Evolutionary conservation across 2,113 vertebrate genomes (phyloP), one percentile per base, ranked within the genome.

Genomic region (Euleptes europaea): DNA sequence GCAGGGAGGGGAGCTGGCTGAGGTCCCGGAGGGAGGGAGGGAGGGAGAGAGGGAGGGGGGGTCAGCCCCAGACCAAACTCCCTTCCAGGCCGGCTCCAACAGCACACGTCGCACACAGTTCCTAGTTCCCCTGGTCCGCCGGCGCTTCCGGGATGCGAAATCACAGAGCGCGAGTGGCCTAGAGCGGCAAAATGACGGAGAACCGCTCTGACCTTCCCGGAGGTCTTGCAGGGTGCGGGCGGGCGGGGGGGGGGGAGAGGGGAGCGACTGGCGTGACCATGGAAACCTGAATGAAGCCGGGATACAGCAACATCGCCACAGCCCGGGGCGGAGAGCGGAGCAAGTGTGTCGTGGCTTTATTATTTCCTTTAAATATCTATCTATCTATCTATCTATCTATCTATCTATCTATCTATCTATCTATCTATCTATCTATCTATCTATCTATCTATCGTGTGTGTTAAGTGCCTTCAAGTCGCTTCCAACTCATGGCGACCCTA

Each of bases 91-190:
- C 78, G 51, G 42, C 15, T 15, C 66, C 84, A 75, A 77, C 86
- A 47, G 44, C 83, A 81, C 90, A 85, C 92, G 86, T 86, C 88
- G 85, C 84, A 31, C 44, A 47, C 91, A 88, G 89, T 91, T 91
- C 94, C 89, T 84, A 17, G 57, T 92, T 88, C 88, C 80, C 87
- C 40, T 91, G 90, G 88, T 88, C 88, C 28, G 85, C 79, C 82
- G 91, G 88, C 90, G 76, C 69, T 92, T 92, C 92, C 92, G 91
- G 88, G 60, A 84, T 85, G 65, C 28, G 0, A 4, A 26, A n/a
- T n/a, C 47, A 73, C 21, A 8, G 82, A 82, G 88, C 26, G 6
- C 0, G 28, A 0, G 0, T 0, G 4, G 63, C 49, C 4, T n/a
- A 2, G 76, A 6, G 86, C 0, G 82, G 38, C 66, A 21, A 42